Percentiles rank a stretch among this genome's conserved stretches.
phyloP scores from a whole-genome alignment of 2,113 vertebrate genomes.

The Salvator merianae region DNA sequence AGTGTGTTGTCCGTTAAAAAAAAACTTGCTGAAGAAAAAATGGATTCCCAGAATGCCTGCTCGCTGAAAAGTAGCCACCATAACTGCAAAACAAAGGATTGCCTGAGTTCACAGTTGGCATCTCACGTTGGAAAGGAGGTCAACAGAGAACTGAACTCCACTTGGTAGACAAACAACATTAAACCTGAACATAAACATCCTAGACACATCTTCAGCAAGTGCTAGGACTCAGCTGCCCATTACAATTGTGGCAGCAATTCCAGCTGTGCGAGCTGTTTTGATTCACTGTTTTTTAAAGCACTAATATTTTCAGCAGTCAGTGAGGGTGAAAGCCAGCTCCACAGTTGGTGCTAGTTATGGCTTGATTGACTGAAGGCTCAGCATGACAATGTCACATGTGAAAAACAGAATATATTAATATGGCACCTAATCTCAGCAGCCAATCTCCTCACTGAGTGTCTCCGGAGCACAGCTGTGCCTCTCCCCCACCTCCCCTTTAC shows the following conservation, averaged over 20 bases:
- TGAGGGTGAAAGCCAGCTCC: background rate
- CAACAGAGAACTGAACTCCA: background rate
- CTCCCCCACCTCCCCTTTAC: background rate
- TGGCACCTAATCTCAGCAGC: background rate
- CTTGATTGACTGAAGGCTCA: slow-evolving; percentile 9
- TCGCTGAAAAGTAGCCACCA: background rate
- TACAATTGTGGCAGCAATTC: background rate
- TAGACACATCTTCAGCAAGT: background rate
- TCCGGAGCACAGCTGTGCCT: background rate
- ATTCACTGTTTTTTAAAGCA: slow-evolving; percentile 1
- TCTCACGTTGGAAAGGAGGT: background rate
- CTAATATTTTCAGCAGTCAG: slow-evolving; percentile 11
- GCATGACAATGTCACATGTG: background rate
- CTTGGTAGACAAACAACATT: slow-evolving; percentile 1
- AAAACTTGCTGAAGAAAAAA: background rate
- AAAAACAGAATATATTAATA: slow-evolving; percentile 20
- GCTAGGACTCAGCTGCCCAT: background rate
- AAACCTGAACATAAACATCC: background rate
- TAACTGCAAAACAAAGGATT: background rate
- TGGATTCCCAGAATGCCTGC: background rate
- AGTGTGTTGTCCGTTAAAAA: background rate
- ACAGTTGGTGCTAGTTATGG: background rate
- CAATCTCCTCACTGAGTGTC: background rate
- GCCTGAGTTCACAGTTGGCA: background rate
- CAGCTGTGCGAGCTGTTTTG: slow-evolving; percentile 12